Conservation (phyloP, 2,888 invertebrate genomes). For the Xylota segnis region DNA sequence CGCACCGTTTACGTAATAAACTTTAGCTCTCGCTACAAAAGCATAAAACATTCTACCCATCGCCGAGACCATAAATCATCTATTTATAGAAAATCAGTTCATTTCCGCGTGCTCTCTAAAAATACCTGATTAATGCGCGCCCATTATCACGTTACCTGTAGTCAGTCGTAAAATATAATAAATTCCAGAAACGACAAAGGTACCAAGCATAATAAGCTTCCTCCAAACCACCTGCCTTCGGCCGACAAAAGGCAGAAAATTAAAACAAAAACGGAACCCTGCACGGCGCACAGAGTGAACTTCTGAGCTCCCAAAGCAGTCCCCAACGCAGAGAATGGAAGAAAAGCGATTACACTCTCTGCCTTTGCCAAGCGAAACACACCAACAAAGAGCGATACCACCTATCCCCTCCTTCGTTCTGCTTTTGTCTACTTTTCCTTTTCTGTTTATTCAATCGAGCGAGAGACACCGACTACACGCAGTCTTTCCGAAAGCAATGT, state of each 20-base stretch:
- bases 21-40: neutral
- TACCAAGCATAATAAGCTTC: neutral
- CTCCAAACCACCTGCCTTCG: neutral
- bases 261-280: neutral
- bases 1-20: too few species aligned
- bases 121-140: slow-evolving; percentile 16
- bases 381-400: neutral
- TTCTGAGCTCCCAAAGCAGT: slow-evolving; percentile 57
- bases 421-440: neutral
- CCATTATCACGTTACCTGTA: slow-evolving; percentile 2
- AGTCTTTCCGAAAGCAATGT: neutral
- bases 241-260: neutral
- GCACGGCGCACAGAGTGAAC: neutral
- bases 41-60: neutral
- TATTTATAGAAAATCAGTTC: slow-evolving; percentile 2
- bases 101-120: slow-evolving; percentile 20
- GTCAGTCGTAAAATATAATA: neutral
- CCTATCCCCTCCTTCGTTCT: slow-evolving; percentile 13
- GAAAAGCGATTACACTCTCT: slow-evolving; percentile 10
- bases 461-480: neutral
- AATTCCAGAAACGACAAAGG: neutral
- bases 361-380: neutral
- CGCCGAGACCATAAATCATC: slow-evolving; percentile 8
- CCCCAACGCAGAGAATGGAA: slow-evolving; percentile 51
- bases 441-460: neutral